These are phyloP conservation scores for Eugnorisma glareosa DNA, from an alignment of 2,888 invertebrate species.

Conservation along the genomic window DNA sequence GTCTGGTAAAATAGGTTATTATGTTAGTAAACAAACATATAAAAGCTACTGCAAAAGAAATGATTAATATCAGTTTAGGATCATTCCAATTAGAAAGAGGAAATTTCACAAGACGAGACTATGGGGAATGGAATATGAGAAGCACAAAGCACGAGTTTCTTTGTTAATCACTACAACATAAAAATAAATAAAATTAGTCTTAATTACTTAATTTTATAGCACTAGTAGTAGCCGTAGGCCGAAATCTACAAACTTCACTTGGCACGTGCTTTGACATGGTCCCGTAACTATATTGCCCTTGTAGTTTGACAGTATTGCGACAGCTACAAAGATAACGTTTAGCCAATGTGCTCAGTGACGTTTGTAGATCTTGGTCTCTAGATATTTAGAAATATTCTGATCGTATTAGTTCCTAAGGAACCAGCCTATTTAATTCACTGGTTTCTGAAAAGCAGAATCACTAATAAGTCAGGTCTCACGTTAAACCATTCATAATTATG, in stretches of 20 bases:
- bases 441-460: background rate
- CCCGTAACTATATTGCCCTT: background rate
- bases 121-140: slow-evolving; percentile 66
- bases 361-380: background rate
- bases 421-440: background rate
- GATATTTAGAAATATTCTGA: background rate
- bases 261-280: background rate
- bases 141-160: slow-evolving; percentile 64
- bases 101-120: slow-evolving; percentile 9
- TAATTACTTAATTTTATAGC: background rate
- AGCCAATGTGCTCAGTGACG: background rate
- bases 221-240: background rate
- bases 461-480: background rate
- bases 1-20: slow-evolving; percentile 11
- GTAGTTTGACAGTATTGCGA: background rate
- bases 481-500: background rate
- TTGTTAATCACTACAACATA: slow-evolving; percentile 19
- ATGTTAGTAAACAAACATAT: slow-evolving; percentile 29
- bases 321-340: background rate
- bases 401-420: background rate
- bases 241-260: background rate
- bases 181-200: background rate
- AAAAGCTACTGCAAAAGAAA: slow-evolving; percentile 15
- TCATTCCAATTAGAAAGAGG: background rate
- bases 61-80: background rate